Base-by-base conservation (phyloP, 2,797 vertebrate genomes). In the Manis pentadactyla region DNA sequence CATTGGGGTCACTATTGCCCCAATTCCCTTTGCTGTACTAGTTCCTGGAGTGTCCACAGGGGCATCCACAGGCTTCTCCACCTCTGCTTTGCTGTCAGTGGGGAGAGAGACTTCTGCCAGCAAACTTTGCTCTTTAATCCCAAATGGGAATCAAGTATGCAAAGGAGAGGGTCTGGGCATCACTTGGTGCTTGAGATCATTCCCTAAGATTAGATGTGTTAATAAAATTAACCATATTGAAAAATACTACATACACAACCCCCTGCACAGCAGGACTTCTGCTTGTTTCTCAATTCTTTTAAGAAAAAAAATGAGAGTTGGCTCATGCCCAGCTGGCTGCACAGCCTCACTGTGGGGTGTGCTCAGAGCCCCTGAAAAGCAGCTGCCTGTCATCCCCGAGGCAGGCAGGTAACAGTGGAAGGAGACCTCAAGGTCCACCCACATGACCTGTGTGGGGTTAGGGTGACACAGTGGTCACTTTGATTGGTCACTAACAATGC, bases 401-500 rank as follows among this genome's bases (percentile, higher is more conserved):
- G 34, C 1, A 2, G 51, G 34, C 1, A 0, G 46, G 46, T 46
- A 13, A 29, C 12, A 31, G 61, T 29, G 51, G 13, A 17, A 15
- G 74, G 34, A 0, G 11, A 12, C 13, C 63, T n/a, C 9, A 8
- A 10, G 9, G 3, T 34, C 84, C 7, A 1, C n/a, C 51, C 5
- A 0, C 0, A 23, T 1, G 29, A 2, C 53, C 3, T 14, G 13
- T 57, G 14, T 0, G 21, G 13, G 1, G 7, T 61, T 11, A 46
- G 21, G 27, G 23, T 7, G 1, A 17, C 42, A 2, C 1, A 2
- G 0, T 7, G 17, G 29, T 9, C 59, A 59, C 51, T n/a, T 18
- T 4, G 59, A 4, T 34, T 6, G 51, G 18, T 46, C 5, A 27
- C 31, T 5, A 51, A 15, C 49, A 29, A 0, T 37, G 57, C 31